Evolutionary conservation across 2,888 invertebrate genomes (phyloP).

Genomic region (Oligia strigilis): DNA sequence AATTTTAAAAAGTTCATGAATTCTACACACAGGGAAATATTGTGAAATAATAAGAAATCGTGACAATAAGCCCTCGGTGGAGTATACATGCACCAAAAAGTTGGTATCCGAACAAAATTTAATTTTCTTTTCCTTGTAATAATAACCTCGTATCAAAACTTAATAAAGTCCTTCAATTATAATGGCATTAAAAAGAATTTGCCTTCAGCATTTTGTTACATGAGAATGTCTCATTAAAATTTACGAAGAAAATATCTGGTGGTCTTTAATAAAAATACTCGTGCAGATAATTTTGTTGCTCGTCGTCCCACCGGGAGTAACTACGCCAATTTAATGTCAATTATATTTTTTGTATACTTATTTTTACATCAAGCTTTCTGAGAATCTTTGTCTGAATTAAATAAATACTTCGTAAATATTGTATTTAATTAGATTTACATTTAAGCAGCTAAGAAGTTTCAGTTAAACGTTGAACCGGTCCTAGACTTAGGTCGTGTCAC

Average conservation of each 20-base stretch:
- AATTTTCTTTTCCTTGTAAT: conserved; percentile 39
- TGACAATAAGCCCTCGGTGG: conserved; percentile 26
- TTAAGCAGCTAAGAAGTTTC: neutral
- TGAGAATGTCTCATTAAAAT: conserved; percentile 75
- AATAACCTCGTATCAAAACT: conserved; percentile 51
- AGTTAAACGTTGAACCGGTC: neutral
- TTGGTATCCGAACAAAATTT: conserved; percentile 26
- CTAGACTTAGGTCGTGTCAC: neutral
- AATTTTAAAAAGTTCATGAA: conserved; percentile 12
- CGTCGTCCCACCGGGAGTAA: conserved; percentile 65
- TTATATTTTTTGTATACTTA: conserved; percentile 60
- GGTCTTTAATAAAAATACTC: conserved; percentile 70
- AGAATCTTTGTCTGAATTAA: neutral
- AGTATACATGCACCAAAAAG: conserved; percentile 40
- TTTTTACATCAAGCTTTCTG: conserved; percentile 27
- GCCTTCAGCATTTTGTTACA: conserved; percentile 68
- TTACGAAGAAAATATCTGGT: conserved; percentile 69
- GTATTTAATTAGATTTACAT: neutral
- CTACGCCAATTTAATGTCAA: conserved; percentile 74
- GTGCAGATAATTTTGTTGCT: conserved; percentile 67
- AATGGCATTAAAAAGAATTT: conserved; percentile 65
- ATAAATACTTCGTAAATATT: neutral
- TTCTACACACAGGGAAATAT: conserved; percentile 17
- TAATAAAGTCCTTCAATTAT: conserved; percentile 63
- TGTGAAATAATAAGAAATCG: conserved; percentile 26